These are phyloP conservation scores for Alauda arvensis DNA, from an alignment of 2,797 vertebrate species.

Conservation along the genomic window DNA sequence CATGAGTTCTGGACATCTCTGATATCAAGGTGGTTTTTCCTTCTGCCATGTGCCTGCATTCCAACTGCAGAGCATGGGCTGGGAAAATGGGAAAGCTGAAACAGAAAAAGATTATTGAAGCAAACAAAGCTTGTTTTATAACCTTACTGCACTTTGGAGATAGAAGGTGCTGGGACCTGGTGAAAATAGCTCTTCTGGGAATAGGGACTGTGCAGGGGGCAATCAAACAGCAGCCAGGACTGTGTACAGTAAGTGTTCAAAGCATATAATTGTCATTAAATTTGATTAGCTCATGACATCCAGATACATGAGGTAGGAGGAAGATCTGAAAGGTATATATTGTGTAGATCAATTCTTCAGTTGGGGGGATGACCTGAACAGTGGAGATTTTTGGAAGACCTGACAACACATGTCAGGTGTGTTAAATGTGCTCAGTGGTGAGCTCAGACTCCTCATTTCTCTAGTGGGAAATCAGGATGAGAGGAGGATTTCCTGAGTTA, in stretches of 20 bases:
- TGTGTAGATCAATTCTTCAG: neutral
- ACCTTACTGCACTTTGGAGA: neutral
- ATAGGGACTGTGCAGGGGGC: fast-evolving
- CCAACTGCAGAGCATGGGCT: neutral
- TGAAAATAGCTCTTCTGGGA: neutral
- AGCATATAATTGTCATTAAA: neutral
- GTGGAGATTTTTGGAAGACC: neutral
- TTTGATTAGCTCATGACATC: neutral
- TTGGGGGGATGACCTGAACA: neutral
- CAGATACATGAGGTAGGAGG: neutral
- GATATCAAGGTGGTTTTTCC: neutral
- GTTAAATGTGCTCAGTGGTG: neutral
- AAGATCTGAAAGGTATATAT: neutral
- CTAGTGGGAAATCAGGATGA: neutral
- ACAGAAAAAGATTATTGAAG: neutral
- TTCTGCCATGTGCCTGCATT: neutral
- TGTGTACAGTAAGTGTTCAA: neutral
- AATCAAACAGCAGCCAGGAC: neutral
- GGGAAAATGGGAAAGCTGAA: neutral
- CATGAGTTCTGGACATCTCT: neutral
- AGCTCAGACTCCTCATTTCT: neutral
- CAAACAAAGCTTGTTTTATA: neutral
- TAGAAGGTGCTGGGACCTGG: neutral
- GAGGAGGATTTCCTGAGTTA: neutral
- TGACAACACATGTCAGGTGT: neutral